Evolutionary conservation across 1,140 invertebrate species (phyloP), one percentile per base, ranked within the genome.

Genomic region (Neotoxoptera formosana): DNA sequence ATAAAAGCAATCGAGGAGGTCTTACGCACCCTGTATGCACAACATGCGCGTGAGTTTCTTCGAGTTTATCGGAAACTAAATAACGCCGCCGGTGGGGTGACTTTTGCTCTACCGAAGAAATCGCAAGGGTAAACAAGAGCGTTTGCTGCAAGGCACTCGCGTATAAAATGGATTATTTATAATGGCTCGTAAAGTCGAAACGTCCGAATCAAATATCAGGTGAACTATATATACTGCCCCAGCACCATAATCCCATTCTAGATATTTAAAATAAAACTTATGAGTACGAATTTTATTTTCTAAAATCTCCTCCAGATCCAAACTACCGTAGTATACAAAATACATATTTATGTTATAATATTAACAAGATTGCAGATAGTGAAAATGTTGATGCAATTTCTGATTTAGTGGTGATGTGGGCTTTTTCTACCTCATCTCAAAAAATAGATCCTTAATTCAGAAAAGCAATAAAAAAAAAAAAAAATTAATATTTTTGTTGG

Each of bases 111-210:
- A 51, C 88, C 14, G 89, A 56, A 90, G 36, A 45, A 90, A 90
- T 90, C 36, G 41, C 9, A 23, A 81, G n/a, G 51, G 45, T 45
- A 83, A 83, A 91, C 51, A 83, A 34, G 60, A n/a, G 45, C 20
- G 88, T 6, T n/a, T 34, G 30, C 51, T 47, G 47, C 30, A n/a
- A 1, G 90, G 36, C 34, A 7, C 14, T n/a, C 90, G n/a, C 41
- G 56, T n/a, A 30, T 34, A 76, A n/a, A 91, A 91, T 60, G 56
- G 90, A 91, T 91, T 76, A 76, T 76, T 91, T 81, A 76, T 67
- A 91, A 76, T 60, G 90, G 25, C 45, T 76, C 41, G 60, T 14
- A n/a, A 30, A 36, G 14, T 25, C 53, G 67, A 48, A 67, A 81
- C n/a, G 60, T 76, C 60, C 60, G 60, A 76, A n/a, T 76, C 60